phyloP scores from a whole-genome alignment of 2,797 vertebrate species.

The Siniperca undulata region DNA sequence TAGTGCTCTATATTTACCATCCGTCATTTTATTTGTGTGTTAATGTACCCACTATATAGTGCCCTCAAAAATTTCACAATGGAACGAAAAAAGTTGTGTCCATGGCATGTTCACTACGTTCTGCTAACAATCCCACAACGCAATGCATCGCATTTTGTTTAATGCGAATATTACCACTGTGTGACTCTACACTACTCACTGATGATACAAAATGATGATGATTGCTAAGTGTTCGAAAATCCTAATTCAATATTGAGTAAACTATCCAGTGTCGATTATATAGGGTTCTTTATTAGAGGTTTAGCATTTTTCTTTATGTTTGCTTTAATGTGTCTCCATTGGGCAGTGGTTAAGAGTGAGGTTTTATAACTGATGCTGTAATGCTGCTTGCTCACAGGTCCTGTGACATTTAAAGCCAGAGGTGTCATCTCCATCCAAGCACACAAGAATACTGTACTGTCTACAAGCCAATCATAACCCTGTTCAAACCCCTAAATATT shows the following conservation, averaged over 20 bases:
- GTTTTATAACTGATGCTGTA: constrained; percentile 58
- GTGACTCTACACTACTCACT: neutral
- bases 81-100: neutral
- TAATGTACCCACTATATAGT: neutral
- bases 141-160: neutral
- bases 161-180: neutral
- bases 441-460: constrained; percentile 23
- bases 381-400: constrained; percentile 52
- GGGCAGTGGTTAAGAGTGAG: constrained; percentile 17
- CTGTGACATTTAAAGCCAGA: constrained; percentile 64
- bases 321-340: constrained; percentile 7
- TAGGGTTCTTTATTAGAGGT: neutral
- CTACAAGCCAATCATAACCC: neutral
- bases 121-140: neutral
- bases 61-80: neutral
- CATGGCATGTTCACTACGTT: neutral
- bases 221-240: neutral
- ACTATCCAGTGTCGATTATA: neutral
- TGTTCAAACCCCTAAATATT: constrained; percentile 14
- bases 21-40: neutral
- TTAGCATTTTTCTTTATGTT: neutral
- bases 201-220: neutral
- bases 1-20: neutral
- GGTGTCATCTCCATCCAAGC: constrained; percentile 37
- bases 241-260: neutral